Evolutionary conservation across 2,113 vertebrate genomes (phyloP), one percentile per base, ranked within the genome.

Genomic region (Carassius gibelio): DNA sequence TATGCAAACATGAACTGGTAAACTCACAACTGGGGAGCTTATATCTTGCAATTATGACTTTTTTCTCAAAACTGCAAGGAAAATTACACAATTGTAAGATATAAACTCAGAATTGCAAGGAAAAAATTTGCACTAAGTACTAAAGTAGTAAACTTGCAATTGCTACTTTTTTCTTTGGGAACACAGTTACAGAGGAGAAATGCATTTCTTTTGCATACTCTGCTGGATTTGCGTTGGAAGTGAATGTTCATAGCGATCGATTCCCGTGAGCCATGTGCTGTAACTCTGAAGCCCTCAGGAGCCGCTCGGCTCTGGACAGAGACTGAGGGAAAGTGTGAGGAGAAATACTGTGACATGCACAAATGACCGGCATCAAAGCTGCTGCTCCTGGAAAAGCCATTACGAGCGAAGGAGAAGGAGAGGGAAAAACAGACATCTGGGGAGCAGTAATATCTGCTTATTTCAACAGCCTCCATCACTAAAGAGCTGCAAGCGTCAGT

Each of bases 331-430:
- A 89, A 83, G 87, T 93, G 88, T 88, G 88, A 83, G 90, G 90
- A 90, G 92, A 89, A 89, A 86, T 89, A 87, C 88, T 77, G 83
- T 59, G 91, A 90, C 89, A 92, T 87, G 89, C 89, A 81, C 88
- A 91, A 93, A 92, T 92, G 92, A 92, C 88, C 84, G 55, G 79
- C 84, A 92, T 93, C 91, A 93, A 92, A 93, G 90, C 42, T 69
- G 80, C 55, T 87, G 84, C 42, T 30, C 19, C 91, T 93, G 93
- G 93, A 92, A 92, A 93, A 93, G 85, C 79, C 91, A 92, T 93
- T 83, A 87, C 55, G 30, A 62, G 81, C 19, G 13, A 83, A 64
- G 75, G 74, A 85, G 87, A 80, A 85, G 86, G 85, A 89, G 86
- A 88, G 38, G 78, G 82, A 79, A 77, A 45, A 21, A 85, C 86